Conservation (phyloP, 2,888 invertebrate genomes). For the Andricus curvator region DNA sequence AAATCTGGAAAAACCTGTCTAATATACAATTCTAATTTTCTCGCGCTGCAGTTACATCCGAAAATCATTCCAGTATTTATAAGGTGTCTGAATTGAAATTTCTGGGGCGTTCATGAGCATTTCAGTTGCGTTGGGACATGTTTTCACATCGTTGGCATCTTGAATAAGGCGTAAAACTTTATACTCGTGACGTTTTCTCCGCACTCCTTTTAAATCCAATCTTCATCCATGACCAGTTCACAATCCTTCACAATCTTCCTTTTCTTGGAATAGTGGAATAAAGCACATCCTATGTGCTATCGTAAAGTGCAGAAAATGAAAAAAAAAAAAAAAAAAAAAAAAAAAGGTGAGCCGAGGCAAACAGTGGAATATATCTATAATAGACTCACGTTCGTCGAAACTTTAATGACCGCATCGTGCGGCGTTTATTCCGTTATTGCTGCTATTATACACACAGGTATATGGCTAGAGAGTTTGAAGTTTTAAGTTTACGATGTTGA, state of each 20-base stretch:
- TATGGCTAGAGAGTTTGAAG: neutral
- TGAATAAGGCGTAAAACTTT: constrained; percentile 29
- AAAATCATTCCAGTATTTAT: neutral
- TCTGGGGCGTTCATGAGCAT: neutral
- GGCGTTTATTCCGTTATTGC: neutral
- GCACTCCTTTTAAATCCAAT: constrained; percentile 9
- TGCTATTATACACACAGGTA: neutral
- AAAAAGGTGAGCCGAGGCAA: neutral
- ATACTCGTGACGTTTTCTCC: neutral
- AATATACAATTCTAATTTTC: constrained; percentile 15
- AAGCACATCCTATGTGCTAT: neutral
- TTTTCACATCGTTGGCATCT: constrained; percentile 27
- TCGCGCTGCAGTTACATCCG: neutral
- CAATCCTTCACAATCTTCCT: constrained; percentile 1
- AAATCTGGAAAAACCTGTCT: neutral
- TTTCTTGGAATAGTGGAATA: constrained; percentile 1
- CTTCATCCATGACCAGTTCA: constrained; percentile 22
- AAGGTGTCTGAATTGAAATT: neutral
- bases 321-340: neutral
- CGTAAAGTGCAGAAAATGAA: neutral
- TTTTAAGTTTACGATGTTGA: neutral
- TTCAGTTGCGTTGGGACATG: neutral
- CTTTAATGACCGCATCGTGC: neutral
- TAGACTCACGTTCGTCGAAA: neutral
- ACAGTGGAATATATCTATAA: neutral